Base-by-base conservation (phyloP, 2,113 vertebrate genomes). In the Mohoua ochrocephala region DNA sequence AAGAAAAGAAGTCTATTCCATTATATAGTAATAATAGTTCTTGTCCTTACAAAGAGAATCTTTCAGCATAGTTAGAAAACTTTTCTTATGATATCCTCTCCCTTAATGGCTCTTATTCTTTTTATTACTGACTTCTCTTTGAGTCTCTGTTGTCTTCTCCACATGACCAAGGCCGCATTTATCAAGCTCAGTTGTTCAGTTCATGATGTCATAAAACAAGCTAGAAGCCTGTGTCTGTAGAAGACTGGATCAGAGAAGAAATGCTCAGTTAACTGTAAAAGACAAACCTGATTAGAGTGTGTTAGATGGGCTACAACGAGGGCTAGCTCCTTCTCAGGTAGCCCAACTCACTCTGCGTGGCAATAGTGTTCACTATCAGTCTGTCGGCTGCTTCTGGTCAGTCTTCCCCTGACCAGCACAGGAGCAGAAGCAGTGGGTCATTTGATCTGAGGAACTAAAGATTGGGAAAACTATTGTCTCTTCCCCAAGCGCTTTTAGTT, bases 301-400 rank as follows among this genome's bases (percentile, higher is more conserved):
- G 8, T 59, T 35, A 52, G 7, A 22, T 24, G 9, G 33, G 15
- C 30, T 47, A 31, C 8, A n/a, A 6, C 6, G 61, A 60, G 20
- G 15, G 3, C 3, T 44, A 60, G 10, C 8, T 70, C 30, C 13
- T 60, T 47, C 57, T 56, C 41, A 69, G 18, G 28, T 45, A 71
- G 15, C 13, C 63, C 12, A 47, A 10, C 6, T 88, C 24, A 11
- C 39, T 67, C 30, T 27, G 5, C 0, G 0, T 2, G 2, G 23
- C 8, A 45, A 12, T 9, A 37, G 3, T 0, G 2, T 11, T 13
- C 13, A 24, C 2, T 1, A n/a, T 37, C 28, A 37, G 10, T 20
- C 22, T 64, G 2, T 19, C 78, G 30, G 2, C 8, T 15, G 8
- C 18, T 30, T 30, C 45, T 64, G 23, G 23, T 24, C 19, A 47